Evolutionary conservation across 2,797 vertebrate species (phyloP).

Genomic region (Aselliscus stoliczkanus): DNA sequence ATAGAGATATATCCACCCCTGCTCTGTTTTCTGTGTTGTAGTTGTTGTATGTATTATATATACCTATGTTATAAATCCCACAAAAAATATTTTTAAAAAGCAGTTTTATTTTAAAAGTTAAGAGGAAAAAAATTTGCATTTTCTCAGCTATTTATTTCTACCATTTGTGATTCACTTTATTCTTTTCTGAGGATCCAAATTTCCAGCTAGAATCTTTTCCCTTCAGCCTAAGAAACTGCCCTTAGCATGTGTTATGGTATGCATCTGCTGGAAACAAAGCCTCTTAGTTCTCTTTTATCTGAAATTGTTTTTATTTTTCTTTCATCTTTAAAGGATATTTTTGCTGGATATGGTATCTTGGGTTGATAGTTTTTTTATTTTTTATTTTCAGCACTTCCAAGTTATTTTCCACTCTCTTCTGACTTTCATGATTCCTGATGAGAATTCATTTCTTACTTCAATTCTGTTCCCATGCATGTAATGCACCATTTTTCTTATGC

Average conservation of each 20-base stretch:
- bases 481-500: background rate
- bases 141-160: background rate
- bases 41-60: background rate
- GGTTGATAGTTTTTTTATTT: background rate
- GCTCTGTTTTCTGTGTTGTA: background rate
- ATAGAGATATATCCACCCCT: background rate
- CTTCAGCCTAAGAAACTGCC: background rate
- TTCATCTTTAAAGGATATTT: slow-evolving; percentile 6
- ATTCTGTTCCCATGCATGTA: background rate
- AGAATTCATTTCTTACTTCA: background rate
- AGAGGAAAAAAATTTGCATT: background rate
- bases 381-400: background rate
- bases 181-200: background rate
- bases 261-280: background rate
- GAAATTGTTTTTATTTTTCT: background rate
- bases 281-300: background rate
- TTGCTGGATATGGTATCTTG: background rate
- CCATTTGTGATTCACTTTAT: background rate
- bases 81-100: background rate
- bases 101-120: background rate
- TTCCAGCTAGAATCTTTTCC: background rate
- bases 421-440: background rate
- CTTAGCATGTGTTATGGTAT: background rate
- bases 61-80: background rate
- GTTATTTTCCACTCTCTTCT: background rate